Conservation (phyloP, 1,140 invertebrate species). For the Lutraria rhynchaena region DNA sequence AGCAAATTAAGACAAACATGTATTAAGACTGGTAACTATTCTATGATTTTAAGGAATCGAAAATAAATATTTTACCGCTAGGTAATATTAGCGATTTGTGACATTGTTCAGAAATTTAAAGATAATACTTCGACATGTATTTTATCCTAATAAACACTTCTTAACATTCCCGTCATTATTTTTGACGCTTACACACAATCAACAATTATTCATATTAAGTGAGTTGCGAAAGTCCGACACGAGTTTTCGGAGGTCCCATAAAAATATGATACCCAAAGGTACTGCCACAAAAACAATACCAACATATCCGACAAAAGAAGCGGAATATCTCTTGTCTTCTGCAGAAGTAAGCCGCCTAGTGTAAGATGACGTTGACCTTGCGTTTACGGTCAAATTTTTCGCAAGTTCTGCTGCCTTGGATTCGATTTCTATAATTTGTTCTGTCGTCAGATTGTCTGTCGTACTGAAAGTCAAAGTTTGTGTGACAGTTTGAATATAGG, state of each 20-base stretch:
- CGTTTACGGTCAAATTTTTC: slow-evolving; percentile 26
- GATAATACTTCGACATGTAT: too few species aligned
- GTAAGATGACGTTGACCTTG: slow-evolving; percentile 21
- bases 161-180: too few species aligned
- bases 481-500: too few species aligned
- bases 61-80: too few species aligned
- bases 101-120: too few species aligned
- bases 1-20: too few species aligned
- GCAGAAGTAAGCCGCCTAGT: slow-evolving; percentile 9
- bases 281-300: background rate
- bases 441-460: background rate
- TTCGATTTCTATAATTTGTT: slow-evolving; percentile 9
- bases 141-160: too few species aligned
- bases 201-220: too few species aligned
- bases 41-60: too few species aligned
- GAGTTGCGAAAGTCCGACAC: background rate
- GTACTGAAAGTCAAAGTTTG: background rate
- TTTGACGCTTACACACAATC: too few species aligned
- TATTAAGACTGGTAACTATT: too few species aligned
- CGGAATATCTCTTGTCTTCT: background rate
- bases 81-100: too few species aligned
- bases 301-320: background rate
- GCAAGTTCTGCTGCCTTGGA: slow-evolving; percentile 11
- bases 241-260: background rate
- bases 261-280: background rate